These are phyloP conservation scores for Etheostoma nigrum DNA, from an alignment of 2,797 vertebrate genomes.

Conservation along the genomic window DNA sequence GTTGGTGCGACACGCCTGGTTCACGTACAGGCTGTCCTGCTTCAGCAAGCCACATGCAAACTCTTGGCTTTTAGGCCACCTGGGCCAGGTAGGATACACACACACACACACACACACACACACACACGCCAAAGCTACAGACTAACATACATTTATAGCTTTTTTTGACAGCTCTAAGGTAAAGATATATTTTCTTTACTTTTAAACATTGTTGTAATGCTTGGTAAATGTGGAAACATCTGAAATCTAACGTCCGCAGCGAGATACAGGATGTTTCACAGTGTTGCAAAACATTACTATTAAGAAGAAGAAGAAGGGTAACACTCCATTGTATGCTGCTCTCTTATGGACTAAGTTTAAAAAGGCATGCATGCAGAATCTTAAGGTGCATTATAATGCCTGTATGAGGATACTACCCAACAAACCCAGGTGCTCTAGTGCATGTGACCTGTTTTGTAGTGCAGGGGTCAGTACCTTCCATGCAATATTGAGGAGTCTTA, in stretches of 20 bases:
- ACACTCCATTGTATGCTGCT: background rate
- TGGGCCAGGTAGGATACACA: constrained; percentile 73
- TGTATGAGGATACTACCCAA: too few relatives aligned
- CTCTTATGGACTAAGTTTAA: too few relatives aligned
- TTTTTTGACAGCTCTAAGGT: background rate
- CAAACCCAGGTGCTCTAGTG: too few relatives aligned
- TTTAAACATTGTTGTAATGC: background rate
- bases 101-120: constrained; percentile 15
- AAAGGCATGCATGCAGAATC: too few relatives aligned
- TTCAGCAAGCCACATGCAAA: constrained; percentile 69
- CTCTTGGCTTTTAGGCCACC: constrained; percentile 75
- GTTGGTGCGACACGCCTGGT: constrained; percentile 72
- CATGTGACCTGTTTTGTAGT: too few relatives aligned
- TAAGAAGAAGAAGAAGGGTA: background rate
- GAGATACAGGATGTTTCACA: background rate
- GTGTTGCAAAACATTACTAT: background rate
- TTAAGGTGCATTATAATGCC: too few relatives aligned
- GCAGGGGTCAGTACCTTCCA: too few relatives aligned
- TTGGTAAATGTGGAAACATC: background rate
- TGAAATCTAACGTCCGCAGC: constrained; percentile 17
- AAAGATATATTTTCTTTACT: too few relatives aligned
- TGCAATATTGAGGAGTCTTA: too few relatives aligned
- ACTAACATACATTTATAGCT: background rate
- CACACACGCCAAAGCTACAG: background rate
- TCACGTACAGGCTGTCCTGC: constrained; percentile 59